Base-by-base conservation (phyloP, 2,113 vertebrate species). In the Hystrix cristata region DNA sequence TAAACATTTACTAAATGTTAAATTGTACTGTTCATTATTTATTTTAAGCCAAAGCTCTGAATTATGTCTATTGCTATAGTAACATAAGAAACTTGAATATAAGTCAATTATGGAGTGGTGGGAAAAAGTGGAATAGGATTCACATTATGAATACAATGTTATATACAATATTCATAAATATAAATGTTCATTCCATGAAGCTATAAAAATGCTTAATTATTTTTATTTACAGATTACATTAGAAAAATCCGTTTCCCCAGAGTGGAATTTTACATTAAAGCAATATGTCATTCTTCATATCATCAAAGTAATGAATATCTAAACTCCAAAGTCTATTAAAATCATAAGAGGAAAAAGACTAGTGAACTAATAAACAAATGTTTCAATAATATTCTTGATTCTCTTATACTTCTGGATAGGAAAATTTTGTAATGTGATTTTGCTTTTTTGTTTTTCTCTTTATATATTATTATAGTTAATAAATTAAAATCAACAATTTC, bases 21-120 rank as follows among this genome's bases (percentile, higher is more conserved):
- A 69, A 18, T 64, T 85, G 53, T 62, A 10, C 13, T 71, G 62
- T 87, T 76, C 60, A 64, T 57, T 62, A 9, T 29, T 92, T 87
- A 76, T 76, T 88, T 95, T 81, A 88, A 87, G 67, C 53, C 19
- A 86, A n/a, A 89, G n/a, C 1, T 92, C 19, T 80, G 38, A 13
- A 57, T n/a, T 67, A 16, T 0, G 13, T 64, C 43, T 55, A 53
- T 29, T 95, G 38, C 5, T 18, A 80, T 80, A 67, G 11, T 67
- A 84, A 43, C 18, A 34, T 78, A 14, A 79, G 31, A 27, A 65
- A 84, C 29, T 38, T 92, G 31, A 93, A 69, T 43, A 31, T 82
- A 62, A 19, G 79, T 81, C 85, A 48, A 60, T 84, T 88, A 51
- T 79, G 23, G 7, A 72, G 12, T 8, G 1, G 5, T 81, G 21